These are phyloP conservation scores for Peromyscus leucopus DNA, from an alignment of 2,113 vertebrate genomes.

Conservation along the genomic window DNA sequence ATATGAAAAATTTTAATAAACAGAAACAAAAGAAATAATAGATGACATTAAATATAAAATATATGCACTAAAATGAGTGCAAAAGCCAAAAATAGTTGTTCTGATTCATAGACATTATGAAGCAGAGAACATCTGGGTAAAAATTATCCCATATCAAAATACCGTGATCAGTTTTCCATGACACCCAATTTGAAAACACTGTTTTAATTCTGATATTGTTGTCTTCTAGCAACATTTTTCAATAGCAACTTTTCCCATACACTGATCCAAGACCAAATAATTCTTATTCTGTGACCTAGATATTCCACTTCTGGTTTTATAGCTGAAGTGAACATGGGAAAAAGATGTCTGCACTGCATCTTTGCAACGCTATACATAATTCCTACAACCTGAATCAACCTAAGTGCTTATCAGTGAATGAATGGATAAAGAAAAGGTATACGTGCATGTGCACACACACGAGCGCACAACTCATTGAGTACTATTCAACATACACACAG, in stretches of 20 bases:
- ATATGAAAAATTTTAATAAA: not conserved
- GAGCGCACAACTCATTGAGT: not conserved
- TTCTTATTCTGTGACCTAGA: not conserved
- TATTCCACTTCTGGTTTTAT: not conserved
- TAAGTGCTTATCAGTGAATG: not conserved
- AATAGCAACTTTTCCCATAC: not conserved
- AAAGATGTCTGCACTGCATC: not conserved
- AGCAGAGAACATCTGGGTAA: constrained; percentile 8
- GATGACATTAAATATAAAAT: not conserved
- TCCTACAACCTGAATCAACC: not conserved
- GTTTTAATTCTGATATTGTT: constrained; percentile 25
- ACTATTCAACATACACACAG: not conserved
- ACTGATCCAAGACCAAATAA: constrained; percentile 4
- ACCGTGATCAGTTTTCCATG: not conserved
- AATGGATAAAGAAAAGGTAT: not conserved
- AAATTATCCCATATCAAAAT: not conserved
- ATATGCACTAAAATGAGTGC: constrained; percentile 7
- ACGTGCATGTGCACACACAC: not conserved
- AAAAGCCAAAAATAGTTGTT: not conserved
- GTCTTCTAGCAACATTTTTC: not conserved
- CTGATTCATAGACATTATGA: not conserved
- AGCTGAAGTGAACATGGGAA: not conserved
- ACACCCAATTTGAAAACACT: not conserved
- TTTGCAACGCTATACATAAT: not conserved
- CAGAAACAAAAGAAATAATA: not conserved